These are phyloP conservation scores for Pyrocoelia pectoralis DNA, from an alignment of 2,888 invertebrate genomes.

Conservation along the genomic window DNA sequence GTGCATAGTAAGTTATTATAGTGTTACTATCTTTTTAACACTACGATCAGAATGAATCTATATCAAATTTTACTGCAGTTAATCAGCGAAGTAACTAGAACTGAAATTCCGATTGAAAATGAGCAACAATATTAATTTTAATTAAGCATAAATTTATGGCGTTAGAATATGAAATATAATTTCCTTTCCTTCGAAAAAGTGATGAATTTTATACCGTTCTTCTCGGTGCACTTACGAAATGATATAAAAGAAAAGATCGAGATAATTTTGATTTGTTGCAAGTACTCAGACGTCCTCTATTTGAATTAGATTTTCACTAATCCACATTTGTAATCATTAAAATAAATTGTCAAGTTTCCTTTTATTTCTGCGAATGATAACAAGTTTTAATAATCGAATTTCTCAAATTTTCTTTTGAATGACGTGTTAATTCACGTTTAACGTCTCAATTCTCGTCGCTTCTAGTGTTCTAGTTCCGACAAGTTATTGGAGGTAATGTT, in stretches of 20 bases:
- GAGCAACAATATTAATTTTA: too few species aligned
- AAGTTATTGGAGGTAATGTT: constrained; percentile 27
- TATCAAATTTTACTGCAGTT: too few species aligned
- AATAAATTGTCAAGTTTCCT: neutral
- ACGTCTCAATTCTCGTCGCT: constrained; percentile 16
- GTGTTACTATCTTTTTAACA: too few species aligned
- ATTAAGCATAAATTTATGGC: neutral
- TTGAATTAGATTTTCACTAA: constrained; percentile 1
- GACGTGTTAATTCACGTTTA: constrained; percentile 5
- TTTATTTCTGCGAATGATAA: neutral
- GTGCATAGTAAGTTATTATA: too few species aligned
- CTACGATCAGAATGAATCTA: too few species aligned
- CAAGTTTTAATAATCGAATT: neutral
- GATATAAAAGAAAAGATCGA: neutral
- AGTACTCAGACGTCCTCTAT: constrained; percentile 1
- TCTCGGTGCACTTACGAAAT: neutral
- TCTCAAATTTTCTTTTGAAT: neutral
- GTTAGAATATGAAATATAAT: neutral
- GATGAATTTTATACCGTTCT: neutral
- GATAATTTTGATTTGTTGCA: neutral
- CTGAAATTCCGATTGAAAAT: too few species aligned
- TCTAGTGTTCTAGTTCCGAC: constrained; percentile 17
- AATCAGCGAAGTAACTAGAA: too few species aligned
- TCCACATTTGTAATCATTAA: neutral
- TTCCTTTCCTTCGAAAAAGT: neutral